These are phyloP conservation scores for Lethenteron reissneri DNA, from an alignment of 2,113 vertebrate species.

Conservation along the genomic window DNA sequence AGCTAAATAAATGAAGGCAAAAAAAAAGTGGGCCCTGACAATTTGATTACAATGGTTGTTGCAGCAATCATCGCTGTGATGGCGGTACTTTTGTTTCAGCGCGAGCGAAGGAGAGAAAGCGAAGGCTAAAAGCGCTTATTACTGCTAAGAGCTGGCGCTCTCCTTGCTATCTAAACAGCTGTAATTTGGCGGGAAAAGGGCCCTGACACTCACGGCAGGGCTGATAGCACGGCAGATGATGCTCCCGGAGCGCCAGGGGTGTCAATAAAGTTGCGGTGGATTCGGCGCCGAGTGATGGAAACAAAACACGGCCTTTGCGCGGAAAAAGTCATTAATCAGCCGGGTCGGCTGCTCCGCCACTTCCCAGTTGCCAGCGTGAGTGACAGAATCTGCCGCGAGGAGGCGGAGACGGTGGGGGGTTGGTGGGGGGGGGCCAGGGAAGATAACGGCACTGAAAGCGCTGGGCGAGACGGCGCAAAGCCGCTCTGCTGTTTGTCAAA, in stretches of 20 bases:
- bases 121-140: constrained; percentile 4
- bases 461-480: too few species aligned
- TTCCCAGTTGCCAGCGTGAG: too few species aligned
- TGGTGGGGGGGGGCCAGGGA: too few species aligned
- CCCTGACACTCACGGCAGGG: neutral
- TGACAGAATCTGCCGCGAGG: too few species aligned
- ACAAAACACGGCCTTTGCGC: constrained; percentile 6
- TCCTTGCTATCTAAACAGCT: constrained; percentile 5
- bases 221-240: constrained; percentile 5
- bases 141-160: neutral
- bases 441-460: too few species aligned
- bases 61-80: constrained; percentile 5
- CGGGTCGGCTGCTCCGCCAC: neutral
- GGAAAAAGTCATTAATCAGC: constrained; percentile 4
- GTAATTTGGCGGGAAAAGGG: constrained; percentile 7
- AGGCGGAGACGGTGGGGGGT: too few species aligned
- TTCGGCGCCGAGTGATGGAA: neutral
- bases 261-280: neutral
- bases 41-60: constrained; percentile 6
- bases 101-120: neutral
- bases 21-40: neutral
- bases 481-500: too few species aligned
- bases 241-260: neutral
- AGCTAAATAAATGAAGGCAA: too few species aligned
- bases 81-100: constrained; percentile 2